A percentile compares a stretch with the other conserved stretches of the same genome.
These are phyloP conservation scores for Eupithecia insigniata DNA, from an alignment of 2,888 invertebrate genomes.

Conservation along the genomic window DNA sequence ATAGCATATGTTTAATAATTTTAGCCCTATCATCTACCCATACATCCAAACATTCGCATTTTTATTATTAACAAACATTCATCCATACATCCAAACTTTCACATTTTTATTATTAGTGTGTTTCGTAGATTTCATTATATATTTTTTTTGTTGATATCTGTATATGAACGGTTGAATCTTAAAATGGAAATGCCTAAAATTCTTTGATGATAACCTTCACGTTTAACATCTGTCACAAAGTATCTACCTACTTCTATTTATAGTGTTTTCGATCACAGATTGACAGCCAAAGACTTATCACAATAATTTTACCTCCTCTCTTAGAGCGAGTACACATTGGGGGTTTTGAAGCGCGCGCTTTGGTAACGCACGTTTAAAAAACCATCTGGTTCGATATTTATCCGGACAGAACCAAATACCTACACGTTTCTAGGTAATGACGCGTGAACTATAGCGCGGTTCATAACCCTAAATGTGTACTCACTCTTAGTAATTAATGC, in stretches of 20 bases:
- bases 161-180: too few relatives aligned
- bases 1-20: too few relatives aligned
- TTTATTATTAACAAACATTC: too few relatives aligned
- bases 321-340: neutral
- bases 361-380: neutral
- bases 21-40: too few relatives aligned
- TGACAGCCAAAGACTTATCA: neutral
- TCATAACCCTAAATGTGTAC: constrained; percentile 3
- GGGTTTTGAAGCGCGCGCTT: neutral
- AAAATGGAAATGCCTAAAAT: neutral
- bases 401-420: too few relatives aligned
- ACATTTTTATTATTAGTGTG: too few relatives aligned
- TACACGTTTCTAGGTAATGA: neutral
- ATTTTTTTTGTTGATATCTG: too few relatives aligned
- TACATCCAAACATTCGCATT: too few relatives aligned
- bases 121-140: too few relatives aligned
- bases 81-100: too few relatives aligned
- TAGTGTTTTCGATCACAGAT: neutral
- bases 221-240: neutral
- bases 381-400: neutral
- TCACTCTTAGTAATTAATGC: constrained; percentile 34
- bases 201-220: neutral
- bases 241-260: neutral
- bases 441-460: neutral
- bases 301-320: neutral